These are phyloP conservation scores for Brachionichthys hirsutus DNA, from an alignment of 2,113 vertebrate species.

Conservation along the genomic window DNA sequence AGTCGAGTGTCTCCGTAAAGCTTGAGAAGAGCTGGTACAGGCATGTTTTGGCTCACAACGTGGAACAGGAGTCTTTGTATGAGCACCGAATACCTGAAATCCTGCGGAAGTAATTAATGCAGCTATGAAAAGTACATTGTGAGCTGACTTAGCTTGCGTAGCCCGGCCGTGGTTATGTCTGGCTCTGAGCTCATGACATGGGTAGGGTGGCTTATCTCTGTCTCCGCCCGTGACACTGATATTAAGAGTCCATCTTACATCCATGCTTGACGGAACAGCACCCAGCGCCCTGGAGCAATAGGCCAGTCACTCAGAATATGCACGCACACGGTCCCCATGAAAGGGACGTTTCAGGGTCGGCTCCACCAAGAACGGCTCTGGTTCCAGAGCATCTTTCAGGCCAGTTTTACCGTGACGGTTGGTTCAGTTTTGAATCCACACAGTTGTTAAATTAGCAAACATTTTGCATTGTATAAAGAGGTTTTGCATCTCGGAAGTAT, in stretches of 20 bases:
- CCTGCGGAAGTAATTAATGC: slow-evolving; percentile 6
- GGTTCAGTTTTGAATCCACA: neutral
- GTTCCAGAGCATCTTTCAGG: neutral
- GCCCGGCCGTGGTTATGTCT: slow-evolving; percentile 5
- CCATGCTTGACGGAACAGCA: slow-evolving; percentile 41
- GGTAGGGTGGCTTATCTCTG: slow-evolving; percentile 20
- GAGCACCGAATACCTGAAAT: slow-evolving; percentile 1
- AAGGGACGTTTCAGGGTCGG: slow-evolving; percentile 60
- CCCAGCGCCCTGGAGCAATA: slow-evolving; percentile 55
- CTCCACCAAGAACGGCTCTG: neutral
- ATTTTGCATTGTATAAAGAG: neutral
- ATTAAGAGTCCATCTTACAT: slow-evolving; percentile 45
- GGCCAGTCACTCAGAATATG: slow-evolving; percentile 42
- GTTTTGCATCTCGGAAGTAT: neutral
- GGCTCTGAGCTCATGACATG: slow-evolving; percentile 25
- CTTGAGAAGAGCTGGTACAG: neutral
- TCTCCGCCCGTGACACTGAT: slow-evolving; percentile 32
- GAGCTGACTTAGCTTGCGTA: neutral
- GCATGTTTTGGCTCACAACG: neutral
- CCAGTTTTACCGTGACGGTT: neutral
- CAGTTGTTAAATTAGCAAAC: neutral
- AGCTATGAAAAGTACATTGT: slow-evolving; percentile 7
- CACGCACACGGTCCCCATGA: slow-evolving; percentile 13
- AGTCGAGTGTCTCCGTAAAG: neutral
- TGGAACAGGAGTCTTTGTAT: neutral